Conservation (phyloP, 2,888 invertebrate genomes). For the Callimorpha dominula region DNA sequence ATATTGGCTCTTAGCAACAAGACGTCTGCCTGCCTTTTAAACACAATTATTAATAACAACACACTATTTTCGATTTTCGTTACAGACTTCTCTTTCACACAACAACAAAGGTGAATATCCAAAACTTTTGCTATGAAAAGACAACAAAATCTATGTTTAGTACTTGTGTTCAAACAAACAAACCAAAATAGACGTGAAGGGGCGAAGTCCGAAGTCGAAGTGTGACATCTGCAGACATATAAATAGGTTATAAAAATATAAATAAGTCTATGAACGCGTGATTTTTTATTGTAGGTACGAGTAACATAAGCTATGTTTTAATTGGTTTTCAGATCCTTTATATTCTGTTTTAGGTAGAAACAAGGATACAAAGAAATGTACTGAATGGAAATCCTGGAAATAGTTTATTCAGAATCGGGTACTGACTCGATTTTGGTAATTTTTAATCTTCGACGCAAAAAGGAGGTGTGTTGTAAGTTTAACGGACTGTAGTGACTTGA, state of each 20-base stretch:
- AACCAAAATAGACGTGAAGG: slow-evolving; percentile 41
- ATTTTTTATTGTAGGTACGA: neutral
- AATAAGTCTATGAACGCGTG: neutral
- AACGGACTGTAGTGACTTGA: too few species aligned
- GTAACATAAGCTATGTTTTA: neutral
- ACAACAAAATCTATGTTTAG: slow-evolving; percentile 21
- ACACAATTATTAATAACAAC: too few species aligned
- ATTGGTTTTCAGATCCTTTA: neutral
- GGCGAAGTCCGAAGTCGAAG: slow-evolving; percentile 48
- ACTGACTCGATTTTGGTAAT: too few species aligned
- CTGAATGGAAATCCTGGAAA: too few species aligned
- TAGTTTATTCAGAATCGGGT: too few species aligned
- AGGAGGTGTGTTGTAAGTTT: too few species aligned
- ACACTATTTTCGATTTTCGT: neutral
- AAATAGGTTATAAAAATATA: too few species aligned
- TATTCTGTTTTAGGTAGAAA: too few species aligned
- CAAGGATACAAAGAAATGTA: too few species aligned
- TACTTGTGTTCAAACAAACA: slow-evolving; percentile 21
- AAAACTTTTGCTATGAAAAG: slow-evolving; percentile 8
- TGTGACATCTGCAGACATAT: slow-evolving; percentile 33
- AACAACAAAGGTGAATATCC: neutral
- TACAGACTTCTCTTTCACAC: neutral
- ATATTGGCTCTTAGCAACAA: too few species aligned
- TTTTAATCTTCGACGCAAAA: too few species aligned
- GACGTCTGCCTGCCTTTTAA: too few species aligned